A percentile compares a stretch with the other conserved stretches of the same genome.
phyloP scores from a whole-genome alignment of 2,888 invertebrate species.

The Bugulina stolonifera region DNA sequence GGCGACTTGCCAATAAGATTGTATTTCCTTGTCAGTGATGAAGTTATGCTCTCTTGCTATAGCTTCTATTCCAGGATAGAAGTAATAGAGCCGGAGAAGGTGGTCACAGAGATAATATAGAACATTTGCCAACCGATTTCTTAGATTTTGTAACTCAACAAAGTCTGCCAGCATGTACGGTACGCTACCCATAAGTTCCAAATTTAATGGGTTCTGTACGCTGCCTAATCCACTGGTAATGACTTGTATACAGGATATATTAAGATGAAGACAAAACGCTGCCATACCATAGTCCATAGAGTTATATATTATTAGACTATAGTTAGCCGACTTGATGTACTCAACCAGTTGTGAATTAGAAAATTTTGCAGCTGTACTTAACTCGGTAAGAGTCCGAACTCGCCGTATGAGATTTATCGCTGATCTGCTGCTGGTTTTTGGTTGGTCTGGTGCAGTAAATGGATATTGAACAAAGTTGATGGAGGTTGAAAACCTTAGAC shows the following conservation, averaged over 20 bases:
- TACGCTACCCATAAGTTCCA: constrained; percentile 11
- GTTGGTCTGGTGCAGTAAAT: background rate
- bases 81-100: background rate
- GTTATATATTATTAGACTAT: background rate
- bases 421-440: background rate
- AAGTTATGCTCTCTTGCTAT: background rate
- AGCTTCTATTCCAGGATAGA: background rate
- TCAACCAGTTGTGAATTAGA: background rate
- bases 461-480: background rate
- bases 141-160: background rate
- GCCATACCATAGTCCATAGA: constrained; percentile 25
- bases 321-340: background rate
- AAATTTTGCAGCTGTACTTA: too few species aligned
- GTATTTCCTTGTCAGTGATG: background rate
- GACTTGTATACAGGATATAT: constrained; percentile 9
- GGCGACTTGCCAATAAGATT: constrained; percentile 1
- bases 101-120: background rate
- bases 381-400: background rate
- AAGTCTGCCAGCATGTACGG: background rate
- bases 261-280: background rate
- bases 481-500: background rate
- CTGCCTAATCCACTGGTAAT: constrained; percentile 10
- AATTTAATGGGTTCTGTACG: background rate
- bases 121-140: background rate
- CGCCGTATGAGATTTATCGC: background rate